phyloP scores from a whole-genome alignment of 2,888 invertebrate genomes.

The Macaria notata region DNA sequence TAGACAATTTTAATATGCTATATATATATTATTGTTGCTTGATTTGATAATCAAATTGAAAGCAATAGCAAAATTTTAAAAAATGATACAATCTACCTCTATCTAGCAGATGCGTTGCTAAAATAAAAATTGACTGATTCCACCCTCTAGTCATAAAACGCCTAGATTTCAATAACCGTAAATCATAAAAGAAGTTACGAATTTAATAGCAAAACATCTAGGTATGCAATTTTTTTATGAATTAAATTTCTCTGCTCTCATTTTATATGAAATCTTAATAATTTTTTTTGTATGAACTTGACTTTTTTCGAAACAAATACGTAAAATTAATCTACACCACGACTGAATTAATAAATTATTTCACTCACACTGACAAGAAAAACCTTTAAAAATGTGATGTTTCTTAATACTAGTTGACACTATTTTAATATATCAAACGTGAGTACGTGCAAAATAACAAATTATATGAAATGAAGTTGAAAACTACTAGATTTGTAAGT shows the following conservation, averaged over 20 bases:
- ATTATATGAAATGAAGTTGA: conserved; percentile 62
- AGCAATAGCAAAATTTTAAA: conserved; percentile 2
- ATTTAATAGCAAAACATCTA: no score
- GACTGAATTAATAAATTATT: conserved; percentile 35
- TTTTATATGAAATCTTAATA: no score
- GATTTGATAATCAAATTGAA: neutral
- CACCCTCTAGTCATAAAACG: conserved; percentile 52
- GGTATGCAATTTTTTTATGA: no score
- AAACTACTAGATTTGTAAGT: conserved; percentile 70
- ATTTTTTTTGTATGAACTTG: no score
- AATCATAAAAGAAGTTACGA: no score
- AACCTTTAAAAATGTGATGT: conserved; percentile 66
- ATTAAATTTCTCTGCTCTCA: no score
- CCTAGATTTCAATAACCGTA: neutral
- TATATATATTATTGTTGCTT: no score
- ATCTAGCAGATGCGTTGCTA: conserved; percentile 19
- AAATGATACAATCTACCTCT: conserved; percentile 34
- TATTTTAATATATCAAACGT: conserved; percentile 70
- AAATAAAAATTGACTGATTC: conserved; percentile 31
- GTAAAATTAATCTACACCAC: conserved; percentile 10
- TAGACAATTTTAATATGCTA: no score
- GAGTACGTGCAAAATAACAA: conserved; percentile 51
- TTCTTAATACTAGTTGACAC: conserved; percentile 64
- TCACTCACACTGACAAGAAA: conserved; percentile 62
- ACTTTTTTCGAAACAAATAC: no score